phyloP scores from a whole-genome alignment of 2,888 invertebrate genomes.

The Schizotus pectinicornis region DNA sequence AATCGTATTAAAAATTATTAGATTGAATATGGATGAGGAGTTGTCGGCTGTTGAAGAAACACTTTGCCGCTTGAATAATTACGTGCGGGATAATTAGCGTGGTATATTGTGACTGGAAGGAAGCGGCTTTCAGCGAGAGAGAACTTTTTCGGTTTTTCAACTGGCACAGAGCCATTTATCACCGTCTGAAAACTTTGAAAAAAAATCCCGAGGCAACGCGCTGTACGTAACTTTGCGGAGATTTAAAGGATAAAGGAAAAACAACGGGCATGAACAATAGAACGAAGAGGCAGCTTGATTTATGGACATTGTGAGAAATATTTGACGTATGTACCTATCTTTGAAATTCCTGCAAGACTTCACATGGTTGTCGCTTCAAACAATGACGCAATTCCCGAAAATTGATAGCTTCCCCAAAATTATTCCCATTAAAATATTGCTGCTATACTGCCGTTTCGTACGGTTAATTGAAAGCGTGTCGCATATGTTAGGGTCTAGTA shows the following conservation, averaged over 20 bases:
- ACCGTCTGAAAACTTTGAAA: slow-evolving; percentile 26
- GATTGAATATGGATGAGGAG: slow-evolving; percentile 21
- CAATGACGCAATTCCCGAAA: not conserved
- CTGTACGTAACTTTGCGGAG: too few relatives aligned
- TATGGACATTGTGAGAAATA: slow-evolving; percentile 23
- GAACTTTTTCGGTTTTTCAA: too few relatives aligned
- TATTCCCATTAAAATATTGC: too few relatives aligned
- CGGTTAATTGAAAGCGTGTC: too few relatives aligned
- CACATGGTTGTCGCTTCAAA: not conserved
- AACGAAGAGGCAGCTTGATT: slow-evolving; percentile 16
- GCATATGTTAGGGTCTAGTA: too few relatives aligned
- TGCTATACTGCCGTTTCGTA: too few relatives aligned
- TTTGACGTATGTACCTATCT: slow-evolving; percentile 3
- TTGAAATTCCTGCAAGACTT: not conserved
- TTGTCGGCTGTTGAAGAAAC: slow-evolving; percentile 8
- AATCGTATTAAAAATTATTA: slow-evolving; percentile 13
- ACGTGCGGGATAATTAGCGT: slow-evolving; percentile 1
- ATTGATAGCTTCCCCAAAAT: not conserved
- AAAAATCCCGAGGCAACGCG: too few relatives aligned
- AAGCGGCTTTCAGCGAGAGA: not conserved
- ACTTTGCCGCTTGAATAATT: slow-evolving; percentile 12
- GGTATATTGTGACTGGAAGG: not conserved
- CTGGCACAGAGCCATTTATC: slow-evolving; percentile 31
- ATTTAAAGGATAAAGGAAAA: not conserved
- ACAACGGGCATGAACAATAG: slow-evolving; percentile 22